Evolutionary conservation across 2,888 invertebrate genomes (phyloP).

Genomic region (Amphimallon solstitiale): DNA sequence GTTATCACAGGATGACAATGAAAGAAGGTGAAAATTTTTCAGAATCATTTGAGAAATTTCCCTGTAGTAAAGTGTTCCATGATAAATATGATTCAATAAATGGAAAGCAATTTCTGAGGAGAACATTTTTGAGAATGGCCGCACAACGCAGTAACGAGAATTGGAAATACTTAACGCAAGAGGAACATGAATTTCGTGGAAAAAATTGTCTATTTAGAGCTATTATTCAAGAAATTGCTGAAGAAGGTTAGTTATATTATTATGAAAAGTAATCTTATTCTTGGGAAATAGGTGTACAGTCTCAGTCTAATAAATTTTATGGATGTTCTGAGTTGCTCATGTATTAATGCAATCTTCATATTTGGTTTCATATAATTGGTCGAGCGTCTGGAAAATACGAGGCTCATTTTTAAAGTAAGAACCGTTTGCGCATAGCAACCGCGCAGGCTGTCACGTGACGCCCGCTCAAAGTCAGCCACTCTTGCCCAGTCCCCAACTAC

Average conservation of each 20-base stretch:
- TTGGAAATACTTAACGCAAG: conserved; percentile 65
- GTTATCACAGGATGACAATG: conserved; percentile 77
- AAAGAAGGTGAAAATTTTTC: conserved; percentile 39
- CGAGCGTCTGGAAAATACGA: too few species aligned
- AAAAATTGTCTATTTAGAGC: conserved; percentile 71
- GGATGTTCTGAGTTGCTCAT: too few species aligned
- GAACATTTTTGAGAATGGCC: conserved; percentile 78
- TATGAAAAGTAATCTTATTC: too few species aligned
- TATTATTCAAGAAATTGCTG: conserved; percentile 70
- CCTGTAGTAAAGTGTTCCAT: conserved; percentile 68
- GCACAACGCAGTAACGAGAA: conserved; percentile 73
- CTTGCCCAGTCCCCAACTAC: too few species aligned
- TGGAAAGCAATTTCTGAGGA: conserved; percentile 64
- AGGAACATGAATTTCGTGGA: conserved; percentile 66
- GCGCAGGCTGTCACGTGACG: too few species aligned
- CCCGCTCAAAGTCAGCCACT: too few species aligned
- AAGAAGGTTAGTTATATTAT: conserved; percentile 64
- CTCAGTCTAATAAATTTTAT: too few species aligned
- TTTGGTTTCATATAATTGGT: too few species aligned
- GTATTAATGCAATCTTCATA: too few species aligned
- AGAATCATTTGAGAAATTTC: conserved; percentile 73
- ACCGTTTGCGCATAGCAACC: too few species aligned
- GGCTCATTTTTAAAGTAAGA: too few species aligned
- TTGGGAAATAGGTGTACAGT: too few species aligned
- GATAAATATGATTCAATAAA: conserved; percentile 57